Evolutionary conservation across 2,113 vertebrate species (phyloP), one percentile per base, ranked within the genome.

Genomic region (Lepisosteus oculatus): DNA sequence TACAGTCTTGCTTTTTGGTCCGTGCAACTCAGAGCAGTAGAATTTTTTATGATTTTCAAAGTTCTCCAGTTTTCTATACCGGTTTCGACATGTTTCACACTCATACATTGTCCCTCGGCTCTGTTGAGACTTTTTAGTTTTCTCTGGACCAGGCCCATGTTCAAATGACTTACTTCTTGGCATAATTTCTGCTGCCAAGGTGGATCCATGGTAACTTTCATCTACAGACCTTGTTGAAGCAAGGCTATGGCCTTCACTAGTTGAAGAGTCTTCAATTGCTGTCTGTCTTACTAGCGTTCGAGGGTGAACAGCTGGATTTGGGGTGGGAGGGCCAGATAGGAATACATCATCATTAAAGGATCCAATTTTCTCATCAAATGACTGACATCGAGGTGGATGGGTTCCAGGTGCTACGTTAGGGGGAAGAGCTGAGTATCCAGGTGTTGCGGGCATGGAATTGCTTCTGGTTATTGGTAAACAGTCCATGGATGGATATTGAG

Each of bases 21-120:
- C 97, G 1, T 98, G 97, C 76, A 99, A 90, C 77, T 99, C 97
- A 3, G 97, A 99, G 76, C 97, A 99, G 78, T 98, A 99, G 88
- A 99, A 99, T 74, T 99, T 99, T 77, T 98, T 99, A 76, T 99
- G 97, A 73, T 97, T 98, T 92, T 99, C 96, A 79, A 98, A 99
- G 72, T 99, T 99, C 86, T 99, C 97, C 72, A 96, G 81, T 83
- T 99, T 99, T 75, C 97, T 88, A 0, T 99, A 99, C 61, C 97
- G 86, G 72, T 99, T 99, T 55, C 96, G 93, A 77, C 97, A 99
- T 3, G 97, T 99, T 85, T 98, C 97, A 82, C 97, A 99, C 79
- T 99, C 97, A 67, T 97, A 99, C 94, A 98, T 99, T 2, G 96
- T 96, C 68, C 95, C 96, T 82, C 96, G 93, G 54, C 91, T 95